phyloP scores from a whole-genome alignment of 2,113 vertebrate species.

The Poicephalus gulielmi region DNA sequence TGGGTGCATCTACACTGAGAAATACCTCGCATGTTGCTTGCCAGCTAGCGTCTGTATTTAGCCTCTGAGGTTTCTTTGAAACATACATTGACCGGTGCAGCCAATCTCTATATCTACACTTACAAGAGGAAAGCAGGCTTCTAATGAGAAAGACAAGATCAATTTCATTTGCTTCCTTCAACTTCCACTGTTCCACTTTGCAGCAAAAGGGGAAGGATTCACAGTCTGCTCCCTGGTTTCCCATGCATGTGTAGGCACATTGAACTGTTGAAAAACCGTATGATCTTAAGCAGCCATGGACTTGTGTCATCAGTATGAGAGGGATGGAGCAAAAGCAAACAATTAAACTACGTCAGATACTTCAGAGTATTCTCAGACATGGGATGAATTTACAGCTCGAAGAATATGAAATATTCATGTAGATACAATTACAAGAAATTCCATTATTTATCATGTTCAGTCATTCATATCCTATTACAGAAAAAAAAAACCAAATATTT shows the following conservation, averaged over 20 bases:
- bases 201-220: neutral
- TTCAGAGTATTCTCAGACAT: neutral
- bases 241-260: neutral
- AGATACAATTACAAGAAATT: neutral
- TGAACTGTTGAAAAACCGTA: neutral
- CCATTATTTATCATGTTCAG: conserved; percentile 11
- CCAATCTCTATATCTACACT: neutral
- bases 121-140: neutral
- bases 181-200: neutral
- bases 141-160: neutral
- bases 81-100: neutral
- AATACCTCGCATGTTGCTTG: neutral
- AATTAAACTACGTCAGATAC: neutral
- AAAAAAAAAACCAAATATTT: neutral
- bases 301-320: neutral
- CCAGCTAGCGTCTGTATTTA: neutral
- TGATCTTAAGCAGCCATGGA: neutral
- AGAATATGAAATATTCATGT: conserved; percentile 37
- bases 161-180: neutral
- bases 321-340: neutral
- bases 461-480: neutral
- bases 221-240: neutral
- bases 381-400: neutral
- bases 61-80: neutral
- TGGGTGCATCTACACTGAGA: neutral